Conservation (phyloP, 2,888 invertebrate species). For the Tachystola acroxantha region DNA sequence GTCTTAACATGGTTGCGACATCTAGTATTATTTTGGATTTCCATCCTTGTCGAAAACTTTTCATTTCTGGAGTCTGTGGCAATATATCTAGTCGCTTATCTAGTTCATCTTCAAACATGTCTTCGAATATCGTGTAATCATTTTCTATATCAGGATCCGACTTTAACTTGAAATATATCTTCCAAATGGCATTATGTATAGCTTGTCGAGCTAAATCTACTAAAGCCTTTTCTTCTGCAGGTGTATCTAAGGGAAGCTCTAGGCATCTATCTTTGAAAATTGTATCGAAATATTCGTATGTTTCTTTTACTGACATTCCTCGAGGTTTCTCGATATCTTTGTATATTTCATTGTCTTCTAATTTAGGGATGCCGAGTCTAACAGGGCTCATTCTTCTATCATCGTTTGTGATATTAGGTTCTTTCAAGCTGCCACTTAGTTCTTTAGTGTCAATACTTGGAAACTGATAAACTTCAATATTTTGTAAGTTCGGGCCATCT, state of each 20-base stretch:
- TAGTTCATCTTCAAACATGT: slow-evolving; percentile 38
- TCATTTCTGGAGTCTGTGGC: slow-evolving; percentile 34
- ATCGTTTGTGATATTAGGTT: not conserved
- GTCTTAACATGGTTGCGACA: slow-evolving; percentile 20
- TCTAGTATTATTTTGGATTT: slow-evolving; percentile 30
- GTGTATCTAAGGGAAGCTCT: slow-evolving; percentile 31
- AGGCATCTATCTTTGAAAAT: slow-evolving; percentile 33
- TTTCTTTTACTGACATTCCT: slow-evolving; percentile 17
- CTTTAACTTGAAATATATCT: slow-evolving; percentile 33
- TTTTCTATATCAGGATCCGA: slow-evolving; percentile 31
- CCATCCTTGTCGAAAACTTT: slow-evolving; percentile 23
- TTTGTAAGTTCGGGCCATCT: not conserved
- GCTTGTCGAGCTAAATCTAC: slow-evolving; percentile 28
- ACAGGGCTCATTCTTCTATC: not conserved
- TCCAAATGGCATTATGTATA: slow-evolving; percentile 36
- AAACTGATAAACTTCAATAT: not conserved
- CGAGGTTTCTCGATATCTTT: slow-evolving; percentile 2
- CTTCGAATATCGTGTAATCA: slow-evolving; percentile 36
- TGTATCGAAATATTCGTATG: slow-evolving; percentile 26
- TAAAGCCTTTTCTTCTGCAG: slow-evolving; percentile 20
- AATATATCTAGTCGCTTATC: slow-evolving; percentile 40
- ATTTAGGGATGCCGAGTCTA: not conserved
- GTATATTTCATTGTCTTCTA: not conserved
- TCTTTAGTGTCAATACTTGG: not conserved
- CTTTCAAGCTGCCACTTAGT: not conserved